Conservation (phyloP, 2,888 invertebrate genomes). For the Galeruca laticollis region DNA sequence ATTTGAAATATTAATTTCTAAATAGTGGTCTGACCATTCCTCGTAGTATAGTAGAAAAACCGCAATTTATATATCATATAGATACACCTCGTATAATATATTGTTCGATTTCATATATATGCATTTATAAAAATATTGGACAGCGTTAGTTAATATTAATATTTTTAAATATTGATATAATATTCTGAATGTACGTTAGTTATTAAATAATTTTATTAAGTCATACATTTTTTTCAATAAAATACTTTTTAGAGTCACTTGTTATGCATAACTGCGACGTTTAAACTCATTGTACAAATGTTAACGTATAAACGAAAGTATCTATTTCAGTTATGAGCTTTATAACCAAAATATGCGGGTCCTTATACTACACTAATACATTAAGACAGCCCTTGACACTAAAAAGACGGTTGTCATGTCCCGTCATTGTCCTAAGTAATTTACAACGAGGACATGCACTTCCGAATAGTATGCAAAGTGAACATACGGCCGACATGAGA, state of each 20-base stretch:
- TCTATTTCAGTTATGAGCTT: neutral
- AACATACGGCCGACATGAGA: slow-evolving; percentile 12
- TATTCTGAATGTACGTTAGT: no score
- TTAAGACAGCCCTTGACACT: slow-evolving; percentile 10
- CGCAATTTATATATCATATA: no score
- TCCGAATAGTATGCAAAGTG: slow-evolving; percentile 52
- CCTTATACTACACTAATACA: slow-evolving; percentile 3
- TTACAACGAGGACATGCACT: slow-evolving; percentile 40
- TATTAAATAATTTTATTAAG: no score
- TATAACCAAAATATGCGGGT: neutral
- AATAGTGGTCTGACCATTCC: no score
- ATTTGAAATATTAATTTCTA: no score
- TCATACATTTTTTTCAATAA: neutral
- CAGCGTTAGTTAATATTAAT: no score
- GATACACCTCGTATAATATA: no score
- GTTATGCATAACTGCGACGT: neutral
- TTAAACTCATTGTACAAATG: neutral
- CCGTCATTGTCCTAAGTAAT: slow-evolving; percentile 28
- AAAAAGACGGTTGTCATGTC: slow-evolving; percentile 15
- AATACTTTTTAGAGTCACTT: no score
- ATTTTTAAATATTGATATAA: no score
- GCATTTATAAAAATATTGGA: no score
- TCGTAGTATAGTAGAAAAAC: no score
- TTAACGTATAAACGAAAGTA: neutral
- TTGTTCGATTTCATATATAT: no score